Evolutionary conservation across 2,113 vertebrate genomes (phyloP).

Genomic region (Tauraco erythrolophus): DNA sequence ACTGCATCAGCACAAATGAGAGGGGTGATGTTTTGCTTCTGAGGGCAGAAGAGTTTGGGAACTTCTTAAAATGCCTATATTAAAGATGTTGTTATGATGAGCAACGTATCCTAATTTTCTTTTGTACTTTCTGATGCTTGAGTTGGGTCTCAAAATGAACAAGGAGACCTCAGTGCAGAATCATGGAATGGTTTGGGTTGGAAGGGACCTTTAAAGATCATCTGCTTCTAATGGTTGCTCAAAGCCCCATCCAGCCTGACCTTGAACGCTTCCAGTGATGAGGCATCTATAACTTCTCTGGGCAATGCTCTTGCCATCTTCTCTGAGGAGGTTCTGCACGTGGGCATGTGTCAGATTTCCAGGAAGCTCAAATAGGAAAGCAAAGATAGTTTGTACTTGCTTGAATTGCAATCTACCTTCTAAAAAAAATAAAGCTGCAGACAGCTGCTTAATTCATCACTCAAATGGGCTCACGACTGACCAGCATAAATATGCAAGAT

Average conservation of each 20-base stretch:
- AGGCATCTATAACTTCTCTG: neutral
- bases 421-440: constrained; percentile 7
- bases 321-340: neutral
- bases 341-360: neutral
- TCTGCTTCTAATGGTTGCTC: neutral
- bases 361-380: neutral
- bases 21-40: neutral
- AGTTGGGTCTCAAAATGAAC: neutral
- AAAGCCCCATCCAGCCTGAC: neutral
- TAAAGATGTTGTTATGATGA: neutral
- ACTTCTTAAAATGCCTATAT: neutral
- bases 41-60: neutral
- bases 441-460: neutral
- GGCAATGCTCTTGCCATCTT: neutral
- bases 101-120: neutral
- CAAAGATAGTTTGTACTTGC: neutral
- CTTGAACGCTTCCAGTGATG: neutral
- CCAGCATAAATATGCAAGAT: neutral
- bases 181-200: neutral
- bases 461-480: neutral
- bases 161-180: neutral
- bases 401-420: neutral
- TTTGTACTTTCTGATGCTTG: neutral
- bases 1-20: neutral
- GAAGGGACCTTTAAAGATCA: neutral